Percentiles rank a stretch among this genome's conserved stretches.
These are phyloP conservation scores for Microcaecilia unicolor DNA, from an alignment of 2,797 vertebrate genomes.

Conservation along the genomic window DNA sequence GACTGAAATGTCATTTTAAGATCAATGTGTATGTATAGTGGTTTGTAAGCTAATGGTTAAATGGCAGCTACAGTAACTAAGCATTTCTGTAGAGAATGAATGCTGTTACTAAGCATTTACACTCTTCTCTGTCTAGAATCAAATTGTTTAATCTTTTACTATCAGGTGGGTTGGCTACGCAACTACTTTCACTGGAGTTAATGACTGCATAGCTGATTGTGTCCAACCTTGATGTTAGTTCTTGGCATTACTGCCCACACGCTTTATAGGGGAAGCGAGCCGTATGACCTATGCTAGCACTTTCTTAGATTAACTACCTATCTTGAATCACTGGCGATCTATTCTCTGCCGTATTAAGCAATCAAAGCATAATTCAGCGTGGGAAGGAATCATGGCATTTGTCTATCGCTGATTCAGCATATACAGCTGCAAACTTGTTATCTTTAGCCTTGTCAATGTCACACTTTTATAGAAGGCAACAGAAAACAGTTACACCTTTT, in stretches of 20 bases:
- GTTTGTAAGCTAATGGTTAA: background rate
- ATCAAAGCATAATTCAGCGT: slow-evolving; percentile 27
- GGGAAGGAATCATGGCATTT: slow-evolving; percentile 28
- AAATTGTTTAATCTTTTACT: slow-evolving; percentile 8
- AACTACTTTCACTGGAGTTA: slow-evolving; percentile 20
- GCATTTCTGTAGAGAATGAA: slow-evolving; percentile 29
- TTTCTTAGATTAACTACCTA: slow-evolving; percentile 26
- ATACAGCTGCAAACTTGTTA: slow-evolving; percentile 3
- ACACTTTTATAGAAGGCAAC: background rate
- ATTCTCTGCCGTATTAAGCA: slow-evolving; percentile 37
- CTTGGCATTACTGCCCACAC: slow-evolving; percentile 16
- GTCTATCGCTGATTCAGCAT: slow-evolving; percentile 10
- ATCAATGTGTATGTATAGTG: background rate
- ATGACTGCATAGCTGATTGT: slow-evolving; percentile 28
- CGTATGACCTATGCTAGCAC: slow-evolving; percentile 30
- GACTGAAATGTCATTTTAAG: background rate
- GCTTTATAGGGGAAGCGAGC: slow-evolving; percentile 15
- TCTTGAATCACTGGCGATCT: slow-evolving; percentile 35
- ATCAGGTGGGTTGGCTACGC: slow-evolving; percentile 25
- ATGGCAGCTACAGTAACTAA: slow-evolving; percentile 26
- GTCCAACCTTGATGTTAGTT: slow-evolving; percentile 31
- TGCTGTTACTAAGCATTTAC: slow-evolving; percentile 22
- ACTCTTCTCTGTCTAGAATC: slow-evolving; percentile 26
- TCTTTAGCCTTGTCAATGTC: background rate
- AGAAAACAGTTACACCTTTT: background rate